phyloP scores from a whole-genome alignment of 1,140 invertebrate genomes.

The Drosophila sucinea region DNA sequence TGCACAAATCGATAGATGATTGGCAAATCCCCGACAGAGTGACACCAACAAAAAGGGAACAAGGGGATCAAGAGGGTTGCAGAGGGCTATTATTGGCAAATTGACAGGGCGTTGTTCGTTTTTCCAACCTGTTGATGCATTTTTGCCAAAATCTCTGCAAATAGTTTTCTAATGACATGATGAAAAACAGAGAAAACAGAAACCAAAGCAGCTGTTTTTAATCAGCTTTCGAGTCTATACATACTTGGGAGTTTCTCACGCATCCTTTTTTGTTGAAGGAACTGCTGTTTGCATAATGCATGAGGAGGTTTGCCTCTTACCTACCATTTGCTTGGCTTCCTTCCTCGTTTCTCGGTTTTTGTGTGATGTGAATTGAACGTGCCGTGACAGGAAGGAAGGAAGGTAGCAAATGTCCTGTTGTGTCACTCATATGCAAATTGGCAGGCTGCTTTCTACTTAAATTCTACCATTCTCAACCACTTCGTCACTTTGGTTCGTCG shows the following conservation, averaged over 20 bases:
- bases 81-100: conserved; percentile 43
- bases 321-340: conserved; percentile 29
- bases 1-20: conserved; percentile 63
- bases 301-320: conserved; percentile 45
- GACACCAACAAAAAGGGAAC: background rate
- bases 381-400: conserved; percentile 51
- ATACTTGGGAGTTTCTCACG: conserved; percentile 65
- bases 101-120: conserved; percentile 45
- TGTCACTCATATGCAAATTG: conserved; percentile 82
- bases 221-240: conserved; percentile 42
- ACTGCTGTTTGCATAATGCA: conserved; percentile 63
- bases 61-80: background rate
- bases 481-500: conserved; percentile 10
- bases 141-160: conserved; percentile 10
- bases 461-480: background rate
- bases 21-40: conserved; percentile 39
- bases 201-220: background rate
- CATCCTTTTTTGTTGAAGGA: conserved; percentile 45
- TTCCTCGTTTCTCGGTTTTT: conserved; percentile 7
- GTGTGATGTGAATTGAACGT: conserved; percentile 39
- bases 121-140: conserved; percentile 49
- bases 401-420: conserved; percentile 81
- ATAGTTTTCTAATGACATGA: conserved; percentile 6
- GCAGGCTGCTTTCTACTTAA: conserved; percentile 34
- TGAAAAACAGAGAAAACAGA: background rate